phyloP scores from a whole-genome alignment of 1,140 invertebrate genomes.

The Drosophila setifemur region DNA sequence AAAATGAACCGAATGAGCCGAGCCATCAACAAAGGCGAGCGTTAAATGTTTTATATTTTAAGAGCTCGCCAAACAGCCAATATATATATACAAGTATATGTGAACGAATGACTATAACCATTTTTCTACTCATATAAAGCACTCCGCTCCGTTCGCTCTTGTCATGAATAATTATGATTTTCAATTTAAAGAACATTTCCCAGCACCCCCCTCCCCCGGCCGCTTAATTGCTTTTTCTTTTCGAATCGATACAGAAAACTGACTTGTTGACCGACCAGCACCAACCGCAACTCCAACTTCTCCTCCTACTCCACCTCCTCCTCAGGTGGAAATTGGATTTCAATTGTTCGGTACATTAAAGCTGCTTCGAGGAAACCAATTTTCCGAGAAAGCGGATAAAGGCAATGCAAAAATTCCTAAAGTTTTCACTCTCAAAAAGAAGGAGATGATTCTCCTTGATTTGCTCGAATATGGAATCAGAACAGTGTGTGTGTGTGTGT shows the following conservation, averaged over 20 bases:
- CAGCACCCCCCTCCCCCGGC: slow-evolving; percentile 25
- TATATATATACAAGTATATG: too few relatives aligned
- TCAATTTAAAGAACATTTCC: slow-evolving; percentile 66
- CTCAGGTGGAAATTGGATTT: slow-evolving; percentile 46
- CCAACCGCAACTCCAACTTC: too few relatives aligned
- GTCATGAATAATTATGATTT: slow-evolving; percentile 75
- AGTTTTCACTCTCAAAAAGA: not conserved
- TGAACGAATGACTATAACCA: slow-evolving; percentile 31
- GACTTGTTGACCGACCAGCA: slow-evolving; percentile 33
- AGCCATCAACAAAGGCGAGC: slow-evolving; percentile 64
- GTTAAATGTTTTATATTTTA: slow-evolving; percentile 80
- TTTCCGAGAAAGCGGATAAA: too few relatives aligned
- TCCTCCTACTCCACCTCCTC: too few relatives aligned
- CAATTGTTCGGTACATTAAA: slow-evolving; percentile 24
- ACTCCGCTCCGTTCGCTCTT: slow-evolving; percentile 1
- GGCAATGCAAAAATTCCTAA: not conserved
- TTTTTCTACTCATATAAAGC: slow-evolving; percentile 28
- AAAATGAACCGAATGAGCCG: slow-evolving; percentile 69
- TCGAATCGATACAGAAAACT: slow-evolving; percentile 48
- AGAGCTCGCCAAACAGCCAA: slow-evolving; percentile 61
- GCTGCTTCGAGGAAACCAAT: not conserved
- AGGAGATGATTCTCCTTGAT: too few relatives aligned
- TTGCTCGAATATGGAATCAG: slow-evolving; percentile 5
- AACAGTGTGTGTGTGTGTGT: too few relatives aligned
- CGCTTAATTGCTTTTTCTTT: slow-evolving; percentile 45